Percentiles rank a stretch among this genome's conserved stretches.
Evolutionary conservation across 2,113 vertebrate species (phyloP).

Genomic region (Pseudois nayaur): DNA sequence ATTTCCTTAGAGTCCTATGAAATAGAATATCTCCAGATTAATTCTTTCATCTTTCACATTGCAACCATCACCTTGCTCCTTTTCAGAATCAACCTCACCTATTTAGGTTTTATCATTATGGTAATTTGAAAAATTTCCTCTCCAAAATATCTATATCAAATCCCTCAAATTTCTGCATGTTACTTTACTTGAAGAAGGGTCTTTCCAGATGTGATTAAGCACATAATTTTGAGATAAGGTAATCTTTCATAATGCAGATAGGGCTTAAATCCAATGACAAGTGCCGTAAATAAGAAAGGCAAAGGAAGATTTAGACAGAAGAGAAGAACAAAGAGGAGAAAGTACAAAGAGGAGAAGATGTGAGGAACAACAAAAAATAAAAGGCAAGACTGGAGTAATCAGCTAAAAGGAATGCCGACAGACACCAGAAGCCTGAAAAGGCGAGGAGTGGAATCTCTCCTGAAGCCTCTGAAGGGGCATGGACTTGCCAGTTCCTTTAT

Average conservation of each 20-base stretch:
- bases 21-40: not conserved
- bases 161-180: not conserved
- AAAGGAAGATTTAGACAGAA: not conserved
- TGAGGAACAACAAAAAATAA: not conserved
- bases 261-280: not conserved
- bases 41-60: not conserved
- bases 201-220: not conserved
- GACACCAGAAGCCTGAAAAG: not conserved
- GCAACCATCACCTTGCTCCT: not conserved
- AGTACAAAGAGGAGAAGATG: not conserved
- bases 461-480: not conserved
- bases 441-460: not conserved
- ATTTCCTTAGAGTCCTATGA: not conserved
- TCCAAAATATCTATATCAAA: not conserved
- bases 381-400: not conserved
- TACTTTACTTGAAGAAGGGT: not conserved
- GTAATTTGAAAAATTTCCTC: not conserved
- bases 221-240: not conserved
- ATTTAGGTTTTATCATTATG: not conserved
- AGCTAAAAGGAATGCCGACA: not conserved
- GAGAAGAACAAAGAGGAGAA: not conserved
- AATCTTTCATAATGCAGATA: not conserved
- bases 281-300: not conserved
- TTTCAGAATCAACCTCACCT: not conserved
- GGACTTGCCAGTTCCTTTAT: fast-evolving